phyloP scores from a whole-genome alignment of 2,888 invertebrate species.

The Meloe dianella region DNA sequence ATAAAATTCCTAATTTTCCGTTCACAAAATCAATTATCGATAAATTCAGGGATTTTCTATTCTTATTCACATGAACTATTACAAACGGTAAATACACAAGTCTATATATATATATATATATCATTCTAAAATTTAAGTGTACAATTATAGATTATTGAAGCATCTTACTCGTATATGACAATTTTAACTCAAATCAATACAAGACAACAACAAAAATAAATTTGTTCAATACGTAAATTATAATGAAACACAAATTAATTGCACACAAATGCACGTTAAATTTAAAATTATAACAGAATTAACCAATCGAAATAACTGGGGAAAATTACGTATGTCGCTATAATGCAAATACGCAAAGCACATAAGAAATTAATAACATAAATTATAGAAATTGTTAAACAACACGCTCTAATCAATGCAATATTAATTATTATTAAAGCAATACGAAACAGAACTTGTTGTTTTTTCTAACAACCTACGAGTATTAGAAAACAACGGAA shows the following conservation, averaged over 20 bases:
- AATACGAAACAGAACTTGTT: no score
- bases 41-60: neutral
- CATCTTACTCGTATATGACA: neutral
- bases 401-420: no score
- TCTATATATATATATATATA: no score
- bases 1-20: neutral
- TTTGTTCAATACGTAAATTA: constrained; percentile 23
- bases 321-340: neutral
- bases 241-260: constrained; percentile 46
- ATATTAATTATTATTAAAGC: no score
- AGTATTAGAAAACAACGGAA: no score
- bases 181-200: neutral
- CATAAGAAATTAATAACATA: no score
- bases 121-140: neutral
- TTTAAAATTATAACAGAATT: neutral
- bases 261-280: no score
- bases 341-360: neutral
- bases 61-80: neutral
- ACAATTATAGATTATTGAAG: neutral
- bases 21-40: constrained; percentile 3
- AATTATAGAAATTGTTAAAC: no score
- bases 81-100: neutral
- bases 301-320: neutral
- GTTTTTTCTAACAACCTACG: no score
- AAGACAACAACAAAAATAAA: neutral